Percentiles rank a stretch among this genome's conserved stretches.
phyloP scores from a whole-genome alignment of 2,797 vertebrate genomes.

The Mycteria americana region DNA sequence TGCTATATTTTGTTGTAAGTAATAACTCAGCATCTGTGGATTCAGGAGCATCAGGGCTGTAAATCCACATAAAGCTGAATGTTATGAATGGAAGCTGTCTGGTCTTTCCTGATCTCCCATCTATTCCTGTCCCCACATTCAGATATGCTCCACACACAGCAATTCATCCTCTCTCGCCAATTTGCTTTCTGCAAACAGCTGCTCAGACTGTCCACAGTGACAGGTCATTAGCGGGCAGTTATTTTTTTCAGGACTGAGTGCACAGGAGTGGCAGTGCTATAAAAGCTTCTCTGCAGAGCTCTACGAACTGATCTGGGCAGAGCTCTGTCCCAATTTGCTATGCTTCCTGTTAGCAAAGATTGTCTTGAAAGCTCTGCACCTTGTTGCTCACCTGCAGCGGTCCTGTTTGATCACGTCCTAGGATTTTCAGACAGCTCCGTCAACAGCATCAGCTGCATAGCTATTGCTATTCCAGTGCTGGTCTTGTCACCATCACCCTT shows the following conservation, averaged over 20 bases:
- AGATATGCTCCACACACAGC: conserved; percentile 31
- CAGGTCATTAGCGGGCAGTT: conserved; percentile 56
- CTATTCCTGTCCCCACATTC: conserved; percentile 54
- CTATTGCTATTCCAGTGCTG: background rate
- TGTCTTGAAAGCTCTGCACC: background rate
- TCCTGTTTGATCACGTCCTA: background rate
- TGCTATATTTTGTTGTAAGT: conserved; percentile 15
- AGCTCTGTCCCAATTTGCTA: background rate
- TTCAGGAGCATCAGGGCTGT: background rate
- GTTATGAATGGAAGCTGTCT: conserved; percentile 59
- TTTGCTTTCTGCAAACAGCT: conserved; percentile 38
- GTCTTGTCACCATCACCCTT: background rate
- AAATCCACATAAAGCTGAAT: conserved; percentile 44
- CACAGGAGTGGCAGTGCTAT: background rate
- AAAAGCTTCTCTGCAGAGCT: conserved; percentile 23
- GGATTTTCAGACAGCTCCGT: background rate
- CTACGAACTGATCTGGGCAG: background rate
- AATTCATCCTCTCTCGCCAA: conserved; percentile 39
- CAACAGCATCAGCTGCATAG: background rate
- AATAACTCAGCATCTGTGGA: conserved; percentile 15
- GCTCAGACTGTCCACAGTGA: conserved; percentile 34
- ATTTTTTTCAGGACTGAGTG: conserved; percentile 11
- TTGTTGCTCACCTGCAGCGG: background rate
- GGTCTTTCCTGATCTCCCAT: conserved; percentile 28
- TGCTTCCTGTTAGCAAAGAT: background rate